These are phyloP conservation scores for Psettodes erumei DNA, from an alignment of 2,113 vertebrate species.

Conservation along the genomic window DNA sequence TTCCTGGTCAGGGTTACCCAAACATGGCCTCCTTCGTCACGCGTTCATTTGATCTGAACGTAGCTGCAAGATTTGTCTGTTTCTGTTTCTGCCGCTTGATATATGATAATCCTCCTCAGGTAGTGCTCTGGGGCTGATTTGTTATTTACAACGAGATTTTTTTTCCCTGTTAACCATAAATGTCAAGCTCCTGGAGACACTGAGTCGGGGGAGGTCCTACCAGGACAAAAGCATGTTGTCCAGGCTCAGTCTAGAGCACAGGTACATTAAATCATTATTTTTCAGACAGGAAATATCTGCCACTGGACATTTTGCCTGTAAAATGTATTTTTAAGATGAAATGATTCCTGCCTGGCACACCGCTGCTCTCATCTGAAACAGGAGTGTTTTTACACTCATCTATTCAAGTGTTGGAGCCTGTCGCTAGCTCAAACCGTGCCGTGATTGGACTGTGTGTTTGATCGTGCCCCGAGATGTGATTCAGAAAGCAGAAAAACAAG, in stretches of 20 bases:
- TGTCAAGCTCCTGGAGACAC: slow-evolving; percentile 78
- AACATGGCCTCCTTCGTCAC: slow-evolving; percentile 62
- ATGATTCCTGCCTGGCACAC: slow-evolving; percentile 71
- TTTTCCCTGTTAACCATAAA: slow-evolving; percentile 74
- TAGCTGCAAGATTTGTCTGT: slow-evolving; percentile 68
- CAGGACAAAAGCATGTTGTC: slow-evolving; percentile 81
- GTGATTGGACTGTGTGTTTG: slow-evolving; percentile 45
- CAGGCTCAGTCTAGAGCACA: slow-evolving; percentile 71
- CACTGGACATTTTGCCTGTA: slow-evolving; percentile 75
- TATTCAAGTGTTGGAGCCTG: slow-evolving; percentile 32
- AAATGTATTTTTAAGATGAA: slow-evolving; percentile 79
- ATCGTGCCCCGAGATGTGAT: slow-evolving; percentile 51
- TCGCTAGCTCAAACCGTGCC: slow-evolving; percentile 32
- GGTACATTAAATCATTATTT: slow-evolving; percentile 80
- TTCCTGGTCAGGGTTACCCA: slow-evolving; percentile 71
- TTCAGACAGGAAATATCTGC: slow-evolving; percentile 80
- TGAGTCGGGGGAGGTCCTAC: slow-evolving; percentile 74
- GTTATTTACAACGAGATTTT: slow-evolving; percentile 72
- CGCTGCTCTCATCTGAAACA: slow-evolving; percentile 47
- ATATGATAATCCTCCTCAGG: slow-evolving; percentile 72
- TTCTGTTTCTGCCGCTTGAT: slow-evolving; percentile 65
- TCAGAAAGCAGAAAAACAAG: slow-evolving; percentile 66
- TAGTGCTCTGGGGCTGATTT: slow-evolving; percentile 62
- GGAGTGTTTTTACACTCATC: slow-evolving; percentile 51
- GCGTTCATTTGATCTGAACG: slow-evolving; percentile 65